Evolutionary conservation across 2,888 invertebrate species (phyloP).

Genomic region (Thalpophila matura): DNA sequence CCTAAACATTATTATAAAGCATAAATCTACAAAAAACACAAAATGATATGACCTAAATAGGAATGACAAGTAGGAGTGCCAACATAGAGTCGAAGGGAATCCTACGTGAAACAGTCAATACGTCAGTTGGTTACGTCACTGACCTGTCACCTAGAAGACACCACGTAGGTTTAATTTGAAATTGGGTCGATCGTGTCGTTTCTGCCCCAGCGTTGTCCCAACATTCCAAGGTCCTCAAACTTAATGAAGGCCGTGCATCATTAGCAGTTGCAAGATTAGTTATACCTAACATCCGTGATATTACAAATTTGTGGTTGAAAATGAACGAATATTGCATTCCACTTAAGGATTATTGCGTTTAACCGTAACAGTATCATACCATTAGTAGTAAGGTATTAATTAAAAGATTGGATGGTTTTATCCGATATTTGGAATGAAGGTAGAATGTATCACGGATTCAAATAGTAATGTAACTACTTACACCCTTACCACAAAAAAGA

Average conservation of each 20-base stretch:
- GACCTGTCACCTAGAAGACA: conserved; percentile 15
- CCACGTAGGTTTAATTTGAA: conserved; percentile 39
- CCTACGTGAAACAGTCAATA: too few species aligned
- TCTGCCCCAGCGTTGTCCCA: conserved; percentile 28
- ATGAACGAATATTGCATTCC: conserved; percentile 5
- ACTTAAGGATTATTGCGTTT: neutral
- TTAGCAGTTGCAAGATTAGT: conserved; percentile 42
- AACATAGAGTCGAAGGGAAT: neutral
- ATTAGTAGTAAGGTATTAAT: too few species aligned
- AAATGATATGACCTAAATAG: too few species aligned
- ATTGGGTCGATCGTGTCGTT: conserved; percentile 29
- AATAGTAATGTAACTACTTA: too few species aligned
- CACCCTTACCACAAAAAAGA: too few species aligned
- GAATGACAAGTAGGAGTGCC: too few species aligned
- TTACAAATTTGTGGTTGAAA: conserved; percentile 23
- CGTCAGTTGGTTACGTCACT: conserved; percentile 8
- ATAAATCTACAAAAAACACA: too few species aligned
- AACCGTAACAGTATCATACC: neutral
- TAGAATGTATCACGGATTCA: neutral
- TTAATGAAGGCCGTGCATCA: conserved; percentile 25
- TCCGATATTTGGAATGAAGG: neutral
- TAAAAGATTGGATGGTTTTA: neutral
- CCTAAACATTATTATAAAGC: too few species aligned
- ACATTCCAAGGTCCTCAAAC: conserved; percentile 27
- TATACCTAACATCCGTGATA: conserved; percentile 24